Percentiles rank a stretch among this genome's conserved stretches.
Conservation (phyloP, 1,140 invertebrate genomes). For the Zaprionus kolodkinae region DNA sequence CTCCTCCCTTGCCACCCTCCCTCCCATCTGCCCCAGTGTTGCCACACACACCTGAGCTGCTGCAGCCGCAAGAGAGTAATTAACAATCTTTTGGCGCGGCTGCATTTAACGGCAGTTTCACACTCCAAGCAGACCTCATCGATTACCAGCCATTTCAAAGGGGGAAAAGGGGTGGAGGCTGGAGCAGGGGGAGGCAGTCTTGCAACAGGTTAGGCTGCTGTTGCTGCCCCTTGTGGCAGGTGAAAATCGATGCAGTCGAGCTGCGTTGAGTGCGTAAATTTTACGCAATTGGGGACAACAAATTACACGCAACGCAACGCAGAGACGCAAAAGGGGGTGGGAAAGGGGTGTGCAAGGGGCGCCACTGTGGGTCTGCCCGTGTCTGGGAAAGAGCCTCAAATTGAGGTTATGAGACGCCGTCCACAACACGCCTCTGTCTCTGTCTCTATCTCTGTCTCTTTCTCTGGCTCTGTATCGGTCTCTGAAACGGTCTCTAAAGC, state of each 20-base stretch:
- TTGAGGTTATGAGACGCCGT: slow-evolving; percentile 44
- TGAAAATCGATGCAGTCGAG: slow-evolving; percentile 52
- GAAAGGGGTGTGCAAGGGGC: neutral
- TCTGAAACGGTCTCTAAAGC: neutral
- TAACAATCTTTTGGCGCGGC: slow-evolving; percentile 64
- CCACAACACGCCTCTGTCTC: slow-evolving; percentile 4
- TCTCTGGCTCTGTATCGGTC: too few relatives aligned
- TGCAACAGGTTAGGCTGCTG: slow-evolving; percentile 5
- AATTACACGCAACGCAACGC: slow-evolving; percentile 38
- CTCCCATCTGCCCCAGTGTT: neutral
- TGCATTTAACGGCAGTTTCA: slow-evolving; percentile 62
- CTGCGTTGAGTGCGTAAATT: slow-evolving; percentile 51
- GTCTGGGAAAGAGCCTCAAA: slow-evolving; percentile 16
- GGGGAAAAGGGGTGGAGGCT: neutral
- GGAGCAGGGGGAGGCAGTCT: neutral
- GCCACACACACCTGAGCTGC: slow-evolving; percentile 1
- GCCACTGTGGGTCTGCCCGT: slow-evolving; percentile 4
- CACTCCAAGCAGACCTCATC: slow-evolving; percentile 46
- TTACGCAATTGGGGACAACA: slow-evolving; percentile 67
- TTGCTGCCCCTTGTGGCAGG: slow-evolving; percentile 38
- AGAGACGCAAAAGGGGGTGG: neutral
- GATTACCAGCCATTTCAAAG: slow-evolving; percentile 38
- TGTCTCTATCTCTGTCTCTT: too few relatives aligned
- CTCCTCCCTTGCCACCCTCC: neutral
- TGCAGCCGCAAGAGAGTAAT: slow-evolving; percentile 44